A percentile compares a stretch with the other conserved stretches of the same genome.
These are phyloP conservation scores for Apodemus agrarius DNA, from an alignment of 2,797 vertebrate species.

Conservation along the genomic window DNA sequence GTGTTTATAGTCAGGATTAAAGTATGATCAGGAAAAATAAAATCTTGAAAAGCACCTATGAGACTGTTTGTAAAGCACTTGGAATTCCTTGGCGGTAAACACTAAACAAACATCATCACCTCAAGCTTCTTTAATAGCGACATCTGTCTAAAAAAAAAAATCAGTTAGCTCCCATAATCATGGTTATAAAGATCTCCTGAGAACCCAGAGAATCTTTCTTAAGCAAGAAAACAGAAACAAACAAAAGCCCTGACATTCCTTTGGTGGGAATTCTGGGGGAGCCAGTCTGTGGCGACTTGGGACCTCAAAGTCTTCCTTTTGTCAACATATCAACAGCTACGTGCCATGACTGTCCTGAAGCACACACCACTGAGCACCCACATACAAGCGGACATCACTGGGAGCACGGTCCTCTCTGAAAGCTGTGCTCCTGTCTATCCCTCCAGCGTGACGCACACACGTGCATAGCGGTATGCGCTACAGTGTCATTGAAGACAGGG, in stretches of 20 bases:
- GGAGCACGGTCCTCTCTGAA: slow-evolving; percentile 33
- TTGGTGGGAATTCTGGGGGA: slow-evolving; percentile 66
- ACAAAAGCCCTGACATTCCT: background rate
- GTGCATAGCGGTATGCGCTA: background rate
- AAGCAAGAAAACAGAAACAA: slow-evolving; percentile 41
- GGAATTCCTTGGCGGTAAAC: slow-evolving; percentile 44
- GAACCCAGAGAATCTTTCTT: slow-evolving; percentile 65
- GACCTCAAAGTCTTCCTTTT: slow-evolving; percentile 69
- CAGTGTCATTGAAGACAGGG: background rate
- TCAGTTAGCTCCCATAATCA: slow-evolving; percentile 50
- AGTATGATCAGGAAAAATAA: slow-evolving; percentile 40
- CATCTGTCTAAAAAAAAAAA: slow-evolving; percentile 66
- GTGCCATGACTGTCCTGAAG: slow-evolving; percentile 24
- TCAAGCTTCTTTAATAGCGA: slow-evolving; percentile 62
- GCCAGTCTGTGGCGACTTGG: slow-evolving; percentile 59
- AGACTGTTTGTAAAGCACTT: slow-evolving; percentile 37
- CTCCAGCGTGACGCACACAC: slow-evolving; percentile 26
- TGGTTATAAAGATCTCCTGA: slow-evolving; percentile 69
- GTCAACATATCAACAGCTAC: slow-evolving; percentile 75
- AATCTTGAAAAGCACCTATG: slow-evolving; percentile 48
- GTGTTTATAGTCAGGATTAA: slow-evolving; percentile 53
- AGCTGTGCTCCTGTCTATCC: slow-evolving; percentile 28
- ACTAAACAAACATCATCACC: slow-evolving; percentile 70
- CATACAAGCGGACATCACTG: slow-evolving; percentile 36
- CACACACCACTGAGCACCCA: slow-evolving; percentile 74